Base-by-base conservation (phyloP, 1,140 invertebrate species). In the Myzus persicae region DNA sequence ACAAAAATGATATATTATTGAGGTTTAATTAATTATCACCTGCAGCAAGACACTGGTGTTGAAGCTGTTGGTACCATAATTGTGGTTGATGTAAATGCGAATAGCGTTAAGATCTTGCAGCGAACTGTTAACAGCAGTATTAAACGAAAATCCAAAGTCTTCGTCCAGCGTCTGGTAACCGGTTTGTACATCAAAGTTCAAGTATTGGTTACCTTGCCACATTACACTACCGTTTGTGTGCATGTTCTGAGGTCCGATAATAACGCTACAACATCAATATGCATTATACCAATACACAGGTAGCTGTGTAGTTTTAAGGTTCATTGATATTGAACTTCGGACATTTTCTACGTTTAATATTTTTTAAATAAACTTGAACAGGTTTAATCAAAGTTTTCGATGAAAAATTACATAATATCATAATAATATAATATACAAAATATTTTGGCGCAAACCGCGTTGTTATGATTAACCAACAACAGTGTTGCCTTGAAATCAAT, bases 71-170 rank as follows among this genome's bases (percentile, higher is more conserved):
- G 54, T 93, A 44, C 59, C 59, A n/a, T 93, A 91, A 8, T 93
- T 93, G 59, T 94, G 93, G 44, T 93, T 93, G 36, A 93, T 24
- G 6, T 90, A 59, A 36, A 94, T 87, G 8, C 89, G 51, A 40
- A 94, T 91, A 20, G 93, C 93, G 1, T 90, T 93, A 24, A 94
- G 54, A 46, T 94, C 94, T 85, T 90, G 93, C n/a, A 93, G 38
- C 24, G 93, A 93, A 46, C 94, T 94, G 59, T 91, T 93, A n/a
- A 94, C 76, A 22, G 38, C 81, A 5, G 94, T 40, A n/a, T 93
- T 91, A 36, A 94, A 91, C 4, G 93, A 91, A 22, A 94, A 42
- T 31, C 93, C 90, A 20, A 93, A 93, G 9, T 90, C 81, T 44
- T 94, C 88, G 2, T 94, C 89, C 11, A 87, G 26, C 26, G 93